Conservation (phyloP, 2,797 vertebrate species). For the Chrysocyon brachyurus region DNA sequence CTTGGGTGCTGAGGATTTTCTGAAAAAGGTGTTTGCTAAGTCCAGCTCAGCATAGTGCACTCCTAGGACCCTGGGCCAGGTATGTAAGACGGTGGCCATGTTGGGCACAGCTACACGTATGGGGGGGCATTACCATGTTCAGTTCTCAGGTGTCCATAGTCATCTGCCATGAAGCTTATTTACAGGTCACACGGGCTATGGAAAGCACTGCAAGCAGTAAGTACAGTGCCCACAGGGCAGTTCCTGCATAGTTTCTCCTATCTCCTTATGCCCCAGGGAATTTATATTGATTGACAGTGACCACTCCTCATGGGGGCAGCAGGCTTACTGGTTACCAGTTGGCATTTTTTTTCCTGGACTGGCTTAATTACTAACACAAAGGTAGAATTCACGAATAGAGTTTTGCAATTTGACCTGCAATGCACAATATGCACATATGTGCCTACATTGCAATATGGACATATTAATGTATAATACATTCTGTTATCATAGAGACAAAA, state of each 20-base stretch:
- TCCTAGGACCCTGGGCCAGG: neutral
- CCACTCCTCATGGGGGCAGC: neutral
- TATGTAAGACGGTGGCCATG: neutral
- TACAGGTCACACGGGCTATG: neutral
- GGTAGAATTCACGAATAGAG: neutral
- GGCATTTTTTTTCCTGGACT: neutral
- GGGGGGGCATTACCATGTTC: neutral
- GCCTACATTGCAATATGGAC: neutral
- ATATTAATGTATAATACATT: neutral
- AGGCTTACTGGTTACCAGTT: neutral
- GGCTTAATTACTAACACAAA: neutral
- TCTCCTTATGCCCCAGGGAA: neutral
- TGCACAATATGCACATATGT: neutral
- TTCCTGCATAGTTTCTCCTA: neutral
- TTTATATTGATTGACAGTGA: neutral
- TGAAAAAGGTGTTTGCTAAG: neutral
- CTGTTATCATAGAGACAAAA: neutral
- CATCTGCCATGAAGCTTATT: neutral
- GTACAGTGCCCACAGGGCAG: neutral
- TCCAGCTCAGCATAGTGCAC: neutral
- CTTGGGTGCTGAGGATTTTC: neutral
- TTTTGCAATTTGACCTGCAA: neutral
- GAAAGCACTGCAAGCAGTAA: neutral
- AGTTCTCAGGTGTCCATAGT: too few relatives aligned
- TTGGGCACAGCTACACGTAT: neutral